These are phyloP conservation scores for Trachelus tabidus DNA, from an alignment of 2,888 invertebrate species.

Conservation along the genomic window DNA sequence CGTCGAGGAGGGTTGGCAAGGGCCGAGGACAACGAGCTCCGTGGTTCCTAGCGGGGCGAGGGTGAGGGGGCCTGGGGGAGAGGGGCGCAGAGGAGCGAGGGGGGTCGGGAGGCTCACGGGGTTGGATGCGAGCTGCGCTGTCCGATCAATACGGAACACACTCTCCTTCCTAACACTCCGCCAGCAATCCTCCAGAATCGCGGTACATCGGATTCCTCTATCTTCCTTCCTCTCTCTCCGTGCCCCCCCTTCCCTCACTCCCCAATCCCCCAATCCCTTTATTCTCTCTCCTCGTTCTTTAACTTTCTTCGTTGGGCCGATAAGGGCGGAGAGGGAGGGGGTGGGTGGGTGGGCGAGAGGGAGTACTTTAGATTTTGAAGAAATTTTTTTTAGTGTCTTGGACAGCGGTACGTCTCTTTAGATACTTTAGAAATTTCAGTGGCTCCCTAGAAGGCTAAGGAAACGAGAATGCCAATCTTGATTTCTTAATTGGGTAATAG, in stretches of 20 bases:
- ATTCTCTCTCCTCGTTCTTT: constrained; percentile 10
- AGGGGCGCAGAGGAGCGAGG: constrained; percentile 4
- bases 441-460: background rate
- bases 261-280: no score
- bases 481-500: background rate
- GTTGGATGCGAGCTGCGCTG: constrained; percentile 22
- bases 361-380: background rate
- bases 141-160: constrained; percentile 43
- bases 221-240: constrained; percentile 13
- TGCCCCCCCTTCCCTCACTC: no score
- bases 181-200: background rate
- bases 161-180: constrained; percentile 28
- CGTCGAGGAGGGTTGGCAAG: constrained; percentile 1
- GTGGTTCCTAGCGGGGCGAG: constrained; percentile 11
- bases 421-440: no score
- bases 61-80: no score
- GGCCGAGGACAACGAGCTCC: background rate
- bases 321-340: no score
- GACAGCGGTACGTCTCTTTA: no score
- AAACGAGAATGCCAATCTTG: background rate
- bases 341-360: no score
- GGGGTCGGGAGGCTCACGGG: no score
- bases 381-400: background rate
- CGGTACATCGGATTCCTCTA: constrained; percentile 10
- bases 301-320: background rate